Evolutionary conservation across 2,797 vertebrate species (phyloP).

Genomic region (Meriones psammophilus): DNA sequence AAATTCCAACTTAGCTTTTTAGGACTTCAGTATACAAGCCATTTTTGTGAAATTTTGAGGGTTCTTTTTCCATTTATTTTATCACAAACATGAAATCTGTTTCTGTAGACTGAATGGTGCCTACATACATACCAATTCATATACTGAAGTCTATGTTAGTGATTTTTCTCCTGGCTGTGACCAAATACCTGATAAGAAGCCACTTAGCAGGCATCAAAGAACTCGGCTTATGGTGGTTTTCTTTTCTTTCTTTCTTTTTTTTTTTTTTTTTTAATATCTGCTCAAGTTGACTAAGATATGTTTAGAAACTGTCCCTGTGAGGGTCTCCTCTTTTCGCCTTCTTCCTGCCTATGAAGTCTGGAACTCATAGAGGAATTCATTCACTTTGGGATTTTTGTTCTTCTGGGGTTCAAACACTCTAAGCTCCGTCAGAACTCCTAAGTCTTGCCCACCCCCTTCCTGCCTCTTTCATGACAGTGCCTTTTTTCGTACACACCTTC

Average conservation of each 20-base stretch:
- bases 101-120: neutral
- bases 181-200: neutral
- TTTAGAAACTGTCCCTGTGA: neutral
- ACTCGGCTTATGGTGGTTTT: neutral
- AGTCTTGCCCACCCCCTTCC: neutral
- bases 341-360: neutral
- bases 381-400: neutral
- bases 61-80: neutral
- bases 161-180: neutral
- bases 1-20: neutral
- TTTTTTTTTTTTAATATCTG: neutral
- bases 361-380: neutral
- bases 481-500: neutral
- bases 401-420: neutral
- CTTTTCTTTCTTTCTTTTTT: neutral
- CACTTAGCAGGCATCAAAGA: neutral
- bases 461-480: neutral
- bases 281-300: neutral
- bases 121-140: neutral
- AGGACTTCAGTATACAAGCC: neutral
- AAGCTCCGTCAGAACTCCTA: neutral
- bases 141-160: neutral
- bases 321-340: neutral
- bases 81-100: neutral
- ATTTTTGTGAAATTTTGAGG: neutral